Evolutionary conservation across 2,888 invertebrate genomes (phyloP).

Genomic region (Macroteleia sp.): DNA sequence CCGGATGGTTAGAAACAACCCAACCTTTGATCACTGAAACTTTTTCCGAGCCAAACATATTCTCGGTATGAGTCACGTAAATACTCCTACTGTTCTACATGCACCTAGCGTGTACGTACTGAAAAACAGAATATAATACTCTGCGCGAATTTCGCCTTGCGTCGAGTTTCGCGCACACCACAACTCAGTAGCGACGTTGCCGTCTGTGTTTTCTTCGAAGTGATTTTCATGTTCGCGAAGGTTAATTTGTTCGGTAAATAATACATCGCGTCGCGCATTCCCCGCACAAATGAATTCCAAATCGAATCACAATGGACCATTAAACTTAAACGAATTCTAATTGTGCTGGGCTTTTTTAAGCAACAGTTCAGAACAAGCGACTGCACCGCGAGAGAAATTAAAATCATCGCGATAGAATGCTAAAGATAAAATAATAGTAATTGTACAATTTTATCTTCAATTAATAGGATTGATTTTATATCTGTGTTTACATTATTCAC

Average conservation of each 20-base stretch:
- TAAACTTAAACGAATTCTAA: slow-evolving; percentile 13
- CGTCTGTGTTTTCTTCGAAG: slow-evolving; percentile 24
- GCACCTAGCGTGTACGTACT: slow-evolving; percentile 17
- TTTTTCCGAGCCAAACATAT: slow-evolving; percentile 31
- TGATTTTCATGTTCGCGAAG: slow-evolving; percentile 24
- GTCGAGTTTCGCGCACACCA: slow-evolving; percentile 12
- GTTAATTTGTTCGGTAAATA: slow-evolving; percentile 41
- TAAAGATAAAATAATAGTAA: too few species aligned
- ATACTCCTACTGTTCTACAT: slow-evolving; percentile 45
- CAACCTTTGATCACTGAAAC: slow-evolving; percentile 37
- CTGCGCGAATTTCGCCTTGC: slow-evolving; percentile 32
- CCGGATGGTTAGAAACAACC: slow-evolving; percentile 26
- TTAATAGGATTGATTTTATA: too few species aligned
- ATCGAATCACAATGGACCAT: slow-evolving; percentile 36
- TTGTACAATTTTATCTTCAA: too few species aligned
- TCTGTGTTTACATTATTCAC: too few species aligned
- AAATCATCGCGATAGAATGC: too few species aligned
- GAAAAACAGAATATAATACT: slow-evolving; percentile 32
- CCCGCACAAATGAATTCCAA: slow-evolving; percentile 22
- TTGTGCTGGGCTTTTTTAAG: too few species aligned
- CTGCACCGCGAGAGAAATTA: too few species aligned
- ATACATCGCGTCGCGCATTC: slow-evolving; percentile 19
- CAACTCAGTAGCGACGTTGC: slow-evolving; percentile 12
- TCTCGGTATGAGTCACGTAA: slow-evolving; percentile 47
- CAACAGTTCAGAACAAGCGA: too few species aligned